Evolutionary conservation across 2,888 invertebrate genomes (phyloP), one percentile per base, ranked within the genome.

Genomic region (Conops quadrifasciatus): DNA sequence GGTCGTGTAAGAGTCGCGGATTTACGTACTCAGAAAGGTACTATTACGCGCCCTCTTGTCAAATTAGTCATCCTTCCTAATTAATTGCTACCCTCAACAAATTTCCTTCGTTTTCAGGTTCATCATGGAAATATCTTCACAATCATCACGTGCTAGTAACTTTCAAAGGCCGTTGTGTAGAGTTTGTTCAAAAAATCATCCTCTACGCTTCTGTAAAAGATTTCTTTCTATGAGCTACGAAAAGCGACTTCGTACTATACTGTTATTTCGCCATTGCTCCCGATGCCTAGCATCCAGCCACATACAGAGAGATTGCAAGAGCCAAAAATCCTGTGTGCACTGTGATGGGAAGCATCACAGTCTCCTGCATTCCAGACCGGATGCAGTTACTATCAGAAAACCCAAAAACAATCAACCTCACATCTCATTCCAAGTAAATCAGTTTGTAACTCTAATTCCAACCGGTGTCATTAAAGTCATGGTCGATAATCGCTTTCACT

Each of bases 11-110:
- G n/a, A n/a, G n/a, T n/a, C n/a, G n/a, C n/a, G n/a, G n/a, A 36
- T 36, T 7, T 36, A 36, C 9, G 9, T 36, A 51, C 16, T 4
- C 16, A 51, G 7, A 53, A 53, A n/a, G 53, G 53, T 13, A 21
- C 15, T 7, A 53, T 53, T 53, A 53, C 53, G 9, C 53, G 53
- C n/a, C 53, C 53, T 21, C 15, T 53, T 53, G 53, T 53, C 9
- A 53, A 53, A 5, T 53, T 53, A 53, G 21, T 53, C 7, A 15
- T 53, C n/a, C n/a, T 53, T 7, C 53, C 53, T n/a, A n/a, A 53
- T 7, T 53, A 53, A 21, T 53, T 13, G 9, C 36, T 7, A 36
- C 36, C 36, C 36, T 36, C 36, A 36, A 7, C 9, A 4, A 4
- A 7, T 36, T n/a, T n/a, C n/a, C n/a, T n/a, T 36, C 36, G 36